Evolutionary conservation across 2,888 invertebrate genomes (phyloP), one percentile per base, ranked within the genome.

Genomic region (Clanis bilineata): DNA sequence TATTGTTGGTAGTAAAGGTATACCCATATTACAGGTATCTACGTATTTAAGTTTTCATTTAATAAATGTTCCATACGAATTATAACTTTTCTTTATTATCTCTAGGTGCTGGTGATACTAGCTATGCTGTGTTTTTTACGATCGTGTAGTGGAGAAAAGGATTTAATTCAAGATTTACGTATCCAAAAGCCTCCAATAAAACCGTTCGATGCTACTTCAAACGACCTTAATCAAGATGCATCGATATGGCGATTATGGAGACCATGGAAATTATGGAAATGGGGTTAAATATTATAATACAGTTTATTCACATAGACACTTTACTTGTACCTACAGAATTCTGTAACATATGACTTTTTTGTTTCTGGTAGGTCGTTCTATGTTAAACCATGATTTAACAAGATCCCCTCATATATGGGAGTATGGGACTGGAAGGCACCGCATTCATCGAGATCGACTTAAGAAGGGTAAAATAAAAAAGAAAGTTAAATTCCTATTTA

Each of bases 401-500:
- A 78, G 72, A 69, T 80, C 78, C 73, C 69, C 73, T 66, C 72
- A 76, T 61, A 68, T 67, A 58, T 72, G 74, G 72, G 81, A 82
- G 76, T 82, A 74, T 69, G 76, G 72, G 54, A 65, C 73, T 62
- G 72, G 76, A 62, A 75, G 76, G 71, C 77, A 72, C 62, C 73
- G 71, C 64, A 68, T 70, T 58, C 76, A 77, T 62, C 72, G 70
- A n/a, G 74, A 77, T 63, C 68, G 68, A 61, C 70, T 68, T 36
- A 80, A 41, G 18, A 41, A 67, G 63, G 74, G 74, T 41, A 86
- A 82, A 75, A 60, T 84, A 66, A 87, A 86, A 72, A 88, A 82
- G 57, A 86, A 86, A 76, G 69, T 88, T 4, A 89, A 87, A 75
- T 69, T 89, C 56, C 71, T 87, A 62, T 78, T 89, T 36, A 88